A percentile compares a stretch with the other conserved stretches of the same genome.
phyloP scores from a whole-genome alignment of 2,888 invertebrate species.

The Andricus curvator region DNA sequence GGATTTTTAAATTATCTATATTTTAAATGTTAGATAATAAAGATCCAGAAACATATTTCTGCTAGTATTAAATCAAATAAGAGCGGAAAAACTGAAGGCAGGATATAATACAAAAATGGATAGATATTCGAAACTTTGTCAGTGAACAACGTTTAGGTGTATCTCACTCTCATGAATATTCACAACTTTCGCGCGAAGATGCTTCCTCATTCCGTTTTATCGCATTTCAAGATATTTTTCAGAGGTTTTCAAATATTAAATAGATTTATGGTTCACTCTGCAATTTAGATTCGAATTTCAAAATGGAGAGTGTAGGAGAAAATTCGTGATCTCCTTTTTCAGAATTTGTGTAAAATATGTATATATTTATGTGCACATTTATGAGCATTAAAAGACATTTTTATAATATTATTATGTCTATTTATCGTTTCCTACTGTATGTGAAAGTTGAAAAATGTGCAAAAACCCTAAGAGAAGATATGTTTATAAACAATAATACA shows the following conservation, averaged over 20 bases:
- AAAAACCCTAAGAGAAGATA: too few species aligned
- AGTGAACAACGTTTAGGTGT: background rate
- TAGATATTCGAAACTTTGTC: constrained; percentile 3
- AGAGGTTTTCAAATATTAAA: background rate
- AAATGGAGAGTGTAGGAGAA: background rate
- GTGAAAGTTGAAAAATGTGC: too few species aligned
- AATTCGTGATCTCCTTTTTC: background rate
- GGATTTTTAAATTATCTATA: too few species aligned
- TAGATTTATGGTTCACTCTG: background rate
- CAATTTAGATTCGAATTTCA: constrained; percentile 21
- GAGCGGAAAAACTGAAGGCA: background rate
- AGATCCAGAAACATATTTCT: too few species aligned
- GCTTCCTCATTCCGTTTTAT: constrained; percentile 1
- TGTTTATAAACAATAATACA: too few species aligned
- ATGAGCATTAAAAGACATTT: too few species aligned
- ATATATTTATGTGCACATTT: too few species aligned
- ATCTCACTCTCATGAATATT: background rate
- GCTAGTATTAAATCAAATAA: background rate
- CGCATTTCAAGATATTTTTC: constrained; percentile 13
- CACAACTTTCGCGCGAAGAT: background rate
- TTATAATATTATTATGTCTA: too few species aligned
- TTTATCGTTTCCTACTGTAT: too few species aligned
- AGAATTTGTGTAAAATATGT: too few species aligned
- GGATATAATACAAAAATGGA: background rate
- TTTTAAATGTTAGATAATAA: too few species aligned